Conservation (phyloP, 2,113 vertebrate genomes). For the Oxyura jamaicensis region DNA sequence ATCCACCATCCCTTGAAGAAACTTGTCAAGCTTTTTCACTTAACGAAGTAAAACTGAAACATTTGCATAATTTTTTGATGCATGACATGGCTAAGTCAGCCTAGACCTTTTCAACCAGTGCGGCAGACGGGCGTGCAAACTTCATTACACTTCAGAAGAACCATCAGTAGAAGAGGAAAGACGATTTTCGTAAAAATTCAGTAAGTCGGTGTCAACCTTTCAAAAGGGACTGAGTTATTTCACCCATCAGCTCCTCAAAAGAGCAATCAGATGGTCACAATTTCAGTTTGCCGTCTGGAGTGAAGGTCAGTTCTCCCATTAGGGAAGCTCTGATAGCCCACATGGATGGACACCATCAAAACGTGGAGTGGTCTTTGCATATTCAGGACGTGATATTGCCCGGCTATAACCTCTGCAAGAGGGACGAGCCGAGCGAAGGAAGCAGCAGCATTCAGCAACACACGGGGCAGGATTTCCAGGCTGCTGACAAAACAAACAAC, state of each 20-base stretch:
- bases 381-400: not conserved
- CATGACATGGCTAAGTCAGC: not conserved
- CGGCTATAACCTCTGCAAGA: not conserved
- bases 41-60: not conserved
- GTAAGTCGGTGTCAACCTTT: not conserved
- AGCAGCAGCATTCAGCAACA: not conserved
- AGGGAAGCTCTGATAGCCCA: not conserved
- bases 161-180: not conserved
- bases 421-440: not conserved
- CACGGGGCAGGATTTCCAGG: not conserved
- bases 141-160: not conserved
- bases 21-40: not conserved
- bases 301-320: not conserved
- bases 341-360: not conserved
- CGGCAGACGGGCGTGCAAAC: accelerated
- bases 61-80: not conserved
- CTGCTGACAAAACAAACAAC: not conserved
- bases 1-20: not conserved
- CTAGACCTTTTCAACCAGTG: not conserved
- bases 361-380: accelerated
- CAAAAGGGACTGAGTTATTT: not conserved
- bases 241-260: not conserved
- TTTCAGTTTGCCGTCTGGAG: not conserved
- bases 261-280: not conserved
- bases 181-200: not conserved